Base-by-base conservation (phyloP, 2,888 invertebrate genomes). In the Nipponacmea schrenckii region DNA sequence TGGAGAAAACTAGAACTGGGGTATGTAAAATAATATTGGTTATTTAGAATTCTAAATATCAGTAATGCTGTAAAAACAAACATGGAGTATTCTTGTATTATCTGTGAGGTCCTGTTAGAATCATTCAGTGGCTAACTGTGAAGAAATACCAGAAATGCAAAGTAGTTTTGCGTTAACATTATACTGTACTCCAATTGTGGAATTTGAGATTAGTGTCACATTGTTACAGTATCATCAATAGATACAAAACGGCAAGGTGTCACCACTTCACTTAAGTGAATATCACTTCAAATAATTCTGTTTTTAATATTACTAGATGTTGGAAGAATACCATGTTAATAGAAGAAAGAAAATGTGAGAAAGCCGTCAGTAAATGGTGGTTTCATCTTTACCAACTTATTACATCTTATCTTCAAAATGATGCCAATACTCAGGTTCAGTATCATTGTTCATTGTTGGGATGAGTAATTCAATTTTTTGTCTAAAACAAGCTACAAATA, bases 1-100 rank as follows among this genome's bases (percentile, higher is more conserved):
- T 99, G 97, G 97, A 92, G 98, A 72, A 94, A 95, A 87, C 88
- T 96, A 39, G 98, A 98, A 87, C 91, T 98, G 81, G 92, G 92
- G 72, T 88, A 75, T 69, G 73, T 69, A 39, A n/a, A 27, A 46
- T 44, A 39, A 69, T 5, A 39, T 39, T 39, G 4, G 8, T 39
- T 39, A 5, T 39, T 39, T 39, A 46, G 44, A 46, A 39, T 64
- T 24, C n/a, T 70, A 62, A n/a, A 27, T 73, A 62, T 56, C 48
- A 45, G 31, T 24, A 17, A 46, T 17, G 17, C 17, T 63, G 27
- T 7, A 17, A 15, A 17, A 15, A 0, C 44, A 68, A 20, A 68
- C n/a, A 62, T 56, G n/a, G 12, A 65, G 48, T 50, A 17, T 31
- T 31, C 26, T 46, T 20, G 26, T 69, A n/a, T n/a, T n/a, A n/a